Conservation (phyloP, 2,113 vertebrate species). For the Isurus oxyrinchus region DNA sequence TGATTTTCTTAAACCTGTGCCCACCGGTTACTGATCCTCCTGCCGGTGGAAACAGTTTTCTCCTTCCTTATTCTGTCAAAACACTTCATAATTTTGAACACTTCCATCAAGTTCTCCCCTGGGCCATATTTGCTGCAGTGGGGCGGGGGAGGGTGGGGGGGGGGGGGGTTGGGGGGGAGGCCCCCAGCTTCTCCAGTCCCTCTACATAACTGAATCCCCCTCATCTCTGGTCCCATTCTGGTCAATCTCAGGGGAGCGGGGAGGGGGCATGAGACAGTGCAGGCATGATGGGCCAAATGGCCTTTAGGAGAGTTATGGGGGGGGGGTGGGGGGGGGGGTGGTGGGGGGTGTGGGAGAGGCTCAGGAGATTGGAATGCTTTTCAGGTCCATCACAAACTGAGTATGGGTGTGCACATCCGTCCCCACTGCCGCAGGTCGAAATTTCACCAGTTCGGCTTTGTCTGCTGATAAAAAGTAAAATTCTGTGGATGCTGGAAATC, state of each 20-base stretch:
- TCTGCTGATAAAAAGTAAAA: too few species aligned
- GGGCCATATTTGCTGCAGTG: too few species aligned
- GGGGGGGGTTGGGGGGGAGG: too few species aligned
- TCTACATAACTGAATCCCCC: not conserved
- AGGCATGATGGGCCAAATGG: too few species aligned
- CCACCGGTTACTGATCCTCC: not conserved
- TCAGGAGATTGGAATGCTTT: not conserved
- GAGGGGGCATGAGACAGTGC: too few species aligned
- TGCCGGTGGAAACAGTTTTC: too few species aligned
- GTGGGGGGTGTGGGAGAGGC: too few species aligned
- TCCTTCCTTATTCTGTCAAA: not conserved
- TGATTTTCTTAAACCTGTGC: not conserved
- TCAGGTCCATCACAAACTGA: not conserved
- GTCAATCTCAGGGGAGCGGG: not conserved
- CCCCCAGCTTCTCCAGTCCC: not conserved
- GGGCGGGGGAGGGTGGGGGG: too few species aligned
- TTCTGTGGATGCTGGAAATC: too few species aligned
- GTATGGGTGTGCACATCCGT: not conserved
- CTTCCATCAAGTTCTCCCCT: not conserved
- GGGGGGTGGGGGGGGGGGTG: too few species aligned
- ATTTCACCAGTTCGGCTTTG: too few species aligned
- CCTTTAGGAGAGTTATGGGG: not conserved
- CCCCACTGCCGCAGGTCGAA: too few species aligned
- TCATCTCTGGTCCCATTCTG: not conserved
- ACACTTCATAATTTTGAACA: not conserved